These are phyloP conservation scores for Nibea albiflora DNA, from an alignment of 2,113 vertebrate species.

Conservation along the genomic window DNA sequence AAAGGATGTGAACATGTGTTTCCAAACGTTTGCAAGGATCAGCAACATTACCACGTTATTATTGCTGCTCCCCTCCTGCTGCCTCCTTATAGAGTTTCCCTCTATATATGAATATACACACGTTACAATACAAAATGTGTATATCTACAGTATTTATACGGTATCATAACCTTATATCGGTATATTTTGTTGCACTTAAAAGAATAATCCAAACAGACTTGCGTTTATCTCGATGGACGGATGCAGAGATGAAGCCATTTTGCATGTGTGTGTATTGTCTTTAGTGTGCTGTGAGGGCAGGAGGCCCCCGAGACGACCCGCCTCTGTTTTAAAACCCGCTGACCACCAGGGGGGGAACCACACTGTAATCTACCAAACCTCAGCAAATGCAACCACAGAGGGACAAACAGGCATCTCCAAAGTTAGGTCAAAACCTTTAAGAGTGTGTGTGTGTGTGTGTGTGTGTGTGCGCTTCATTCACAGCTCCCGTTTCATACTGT, in stretches of 20 bases:
- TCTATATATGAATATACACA: constrained; percentile 76
- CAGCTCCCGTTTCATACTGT: constrained; percentile 65
- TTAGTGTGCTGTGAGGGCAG: constrained; percentile 67
- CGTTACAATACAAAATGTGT: constrained; percentile 70
- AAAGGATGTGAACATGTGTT: constrained; percentile 66
- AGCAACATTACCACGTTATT: constrained; percentile 62
- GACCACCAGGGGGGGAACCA: constrained; percentile 77
- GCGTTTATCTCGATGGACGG: constrained; percentile 60
- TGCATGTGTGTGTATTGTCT: constrained; percentile 80
- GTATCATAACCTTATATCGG: constrained; percentile 76
- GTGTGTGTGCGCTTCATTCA: constrained; percentile 17
- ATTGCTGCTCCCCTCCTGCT: constrained; percentile 63
- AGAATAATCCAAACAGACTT: constrained; percentile 64
- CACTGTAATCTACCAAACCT: constrained; percentile 35
- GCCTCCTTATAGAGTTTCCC: constrained; percentile 71
- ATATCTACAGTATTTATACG: constrained; percentile 78
- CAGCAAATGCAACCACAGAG: background rate
- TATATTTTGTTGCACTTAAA: constrained; percentile 78
- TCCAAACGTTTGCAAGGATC: constrained; percentile 71
- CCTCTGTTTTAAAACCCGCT: constrained; percentile 58
- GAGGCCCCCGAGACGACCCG: constrained; percentile 47
- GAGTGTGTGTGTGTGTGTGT: constrained; percentile 18
- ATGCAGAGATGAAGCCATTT: constrained; percentile 77
- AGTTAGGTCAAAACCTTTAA: constrained; percentile 54
- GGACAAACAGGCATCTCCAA: constrained; percentile 14